Conservation (phyloP, 2,113 vertebrate genomes). For the Zonotrichia leucophrys region DNA sequence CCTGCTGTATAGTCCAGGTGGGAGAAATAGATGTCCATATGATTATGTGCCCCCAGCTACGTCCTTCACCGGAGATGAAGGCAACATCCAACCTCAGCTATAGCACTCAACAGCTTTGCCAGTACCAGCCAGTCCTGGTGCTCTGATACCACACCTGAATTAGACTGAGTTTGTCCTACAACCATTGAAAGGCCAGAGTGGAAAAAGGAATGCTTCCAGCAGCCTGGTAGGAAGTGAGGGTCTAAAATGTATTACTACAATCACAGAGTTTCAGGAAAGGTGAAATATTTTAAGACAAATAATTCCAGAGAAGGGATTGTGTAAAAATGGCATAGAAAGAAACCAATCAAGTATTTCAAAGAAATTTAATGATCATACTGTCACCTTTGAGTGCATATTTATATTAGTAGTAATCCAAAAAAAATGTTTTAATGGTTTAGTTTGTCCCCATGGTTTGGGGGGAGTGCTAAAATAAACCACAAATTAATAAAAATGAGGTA, state of each 20-base stretch:
- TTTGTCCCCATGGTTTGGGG: background rate
- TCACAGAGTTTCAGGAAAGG: background rate
- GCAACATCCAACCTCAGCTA: background rate
- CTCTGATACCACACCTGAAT: background rate
- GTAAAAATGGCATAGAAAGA: background rate
- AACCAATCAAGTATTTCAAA: background rate
- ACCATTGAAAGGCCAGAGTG: background rate
- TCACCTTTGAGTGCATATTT: background rate
- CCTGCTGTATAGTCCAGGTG: background rate
- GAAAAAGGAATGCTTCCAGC: background rate
- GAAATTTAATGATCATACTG: background rate
- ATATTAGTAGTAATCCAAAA: background rate
- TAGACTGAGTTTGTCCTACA: background rate
- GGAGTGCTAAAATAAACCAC: rapidly evolving
- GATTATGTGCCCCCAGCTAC: background rate
- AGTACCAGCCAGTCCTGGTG: background rate
- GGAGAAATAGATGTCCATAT: background rate
- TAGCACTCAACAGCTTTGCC: background rate
- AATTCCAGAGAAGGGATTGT: background rate
- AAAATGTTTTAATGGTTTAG: background rate
- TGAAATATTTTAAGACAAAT: background rate
- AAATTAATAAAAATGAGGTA: background rate
- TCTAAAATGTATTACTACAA: background rate
- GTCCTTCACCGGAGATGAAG: background rate
- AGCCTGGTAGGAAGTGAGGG: background rate